Evolutionary conservation across 2,888 invertebrate species (phyloP).

Genomic region (Drosophila nr. medialis): DNA sequence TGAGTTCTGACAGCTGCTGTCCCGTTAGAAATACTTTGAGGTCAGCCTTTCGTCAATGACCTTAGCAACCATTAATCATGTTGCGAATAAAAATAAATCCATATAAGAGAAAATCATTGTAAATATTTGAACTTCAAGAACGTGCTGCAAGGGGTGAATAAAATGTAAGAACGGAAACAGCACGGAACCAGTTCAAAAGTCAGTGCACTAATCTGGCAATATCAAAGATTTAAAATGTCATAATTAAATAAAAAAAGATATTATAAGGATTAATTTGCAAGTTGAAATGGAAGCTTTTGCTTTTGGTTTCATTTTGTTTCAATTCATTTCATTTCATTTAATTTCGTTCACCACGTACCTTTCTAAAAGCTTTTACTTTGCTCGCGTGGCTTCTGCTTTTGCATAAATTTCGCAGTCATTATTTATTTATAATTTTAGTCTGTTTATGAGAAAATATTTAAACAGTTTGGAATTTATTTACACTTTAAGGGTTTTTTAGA

Average conservation of each 20-base stretch:
- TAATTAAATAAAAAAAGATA: not conserved
- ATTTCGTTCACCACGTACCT: slow-evolving; percentile 52
- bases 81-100: not conserved
- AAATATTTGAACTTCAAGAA: not conserved
- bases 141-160: not conserved
- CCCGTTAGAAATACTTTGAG: not conserved
- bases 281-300: not conserved
- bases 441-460: slow-evolving; percentile 63
- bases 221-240: not conserved
- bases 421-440: slow-evolving; percentile 44
- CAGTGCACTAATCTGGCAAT: not conserved
- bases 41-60: not conserved
- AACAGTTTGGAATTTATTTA: slow-evolving; percentile 70
- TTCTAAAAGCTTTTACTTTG: slow-evolving; percentile 47
- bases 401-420: slow-evolving; percentile 56
- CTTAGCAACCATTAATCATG: not conserved
- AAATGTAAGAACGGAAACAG: not conserved
- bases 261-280: not conserved
- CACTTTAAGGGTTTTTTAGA: slow-evolving; percentile 41
- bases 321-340: not conserved
- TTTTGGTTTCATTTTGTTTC: slow-evolving; percentile 14
- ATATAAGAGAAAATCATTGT: not conserved
- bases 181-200: not conserved
- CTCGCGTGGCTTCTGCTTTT: slow-evolving; percentile 57
- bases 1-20: not conserved